These are phyloP conservation scores for Heliangelus exortis DNA, from an alignment of 2,797 vertebrate species.

Conservation along the genomic window DNA sequence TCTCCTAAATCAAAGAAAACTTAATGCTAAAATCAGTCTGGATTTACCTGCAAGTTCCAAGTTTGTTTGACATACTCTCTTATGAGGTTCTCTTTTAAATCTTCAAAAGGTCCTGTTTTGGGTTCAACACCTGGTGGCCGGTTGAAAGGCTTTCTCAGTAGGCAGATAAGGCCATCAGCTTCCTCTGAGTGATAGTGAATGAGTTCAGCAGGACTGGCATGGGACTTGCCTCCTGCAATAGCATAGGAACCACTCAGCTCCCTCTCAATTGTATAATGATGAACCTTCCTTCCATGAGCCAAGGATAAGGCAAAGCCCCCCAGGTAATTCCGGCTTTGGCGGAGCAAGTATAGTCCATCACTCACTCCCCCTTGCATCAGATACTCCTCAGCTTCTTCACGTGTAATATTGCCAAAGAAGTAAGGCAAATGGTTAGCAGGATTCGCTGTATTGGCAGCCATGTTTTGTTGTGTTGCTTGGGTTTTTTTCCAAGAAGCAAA, in stretches of 20 bases:
- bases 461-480: neutral
- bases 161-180: slow-evolving; percentile 88
- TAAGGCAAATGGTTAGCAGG: slow-evolving; percentile 83
- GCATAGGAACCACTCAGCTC: slow-evolving; percentile 88
- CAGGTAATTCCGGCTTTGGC: slow-evolving; percentile 94
- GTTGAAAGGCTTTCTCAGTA: slow-evolving; percentile 89
- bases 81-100: slow-evolving; percentile 94
- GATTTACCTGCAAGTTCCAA: slow-evolving; percentile 91
- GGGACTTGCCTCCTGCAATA: slow-evolving; percentile 90
- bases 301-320: slow-evolving; percentile 93
- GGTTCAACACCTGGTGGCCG: slow-evolving; percentile 89
- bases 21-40: neutral
- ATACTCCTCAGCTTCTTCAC: slow-evolving; percentile 92
- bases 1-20: neutral
- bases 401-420: slow-evolving; percentile 96
- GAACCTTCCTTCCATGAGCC: slow-evolving; percentile 80
- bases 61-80: slow-evolving; percentile 92
- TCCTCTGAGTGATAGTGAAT: slow-evolving; percentile 92
- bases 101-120: slow-evolving; percentile 93
- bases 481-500: neutral
- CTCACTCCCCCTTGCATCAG: slow-evolving; percentile 83
- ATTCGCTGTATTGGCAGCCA: slow-evolving; percentile 77
- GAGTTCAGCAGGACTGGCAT: slow-evolving; percentile 86
- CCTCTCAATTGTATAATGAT: slow-evolving; percentile 96
- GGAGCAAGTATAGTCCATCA: slow-evolving; percentile 86